Conservation (phyloP, 1,140 invertebrate genomes). For the Lineus longissimus region DNA sequence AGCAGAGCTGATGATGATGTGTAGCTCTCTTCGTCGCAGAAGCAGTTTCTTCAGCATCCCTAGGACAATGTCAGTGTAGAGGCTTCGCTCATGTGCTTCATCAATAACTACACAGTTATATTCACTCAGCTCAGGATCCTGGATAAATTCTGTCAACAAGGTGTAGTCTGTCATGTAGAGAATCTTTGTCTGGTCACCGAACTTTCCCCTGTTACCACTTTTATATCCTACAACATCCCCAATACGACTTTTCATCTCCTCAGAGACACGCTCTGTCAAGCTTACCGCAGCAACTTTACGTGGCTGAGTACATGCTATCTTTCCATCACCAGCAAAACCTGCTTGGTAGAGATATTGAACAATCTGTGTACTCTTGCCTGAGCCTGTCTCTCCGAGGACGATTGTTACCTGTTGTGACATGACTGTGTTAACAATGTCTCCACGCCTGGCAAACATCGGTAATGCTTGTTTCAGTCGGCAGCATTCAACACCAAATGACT, state of each 20-base stretch:
- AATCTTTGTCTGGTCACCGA: slow-evolving; percentile 64
- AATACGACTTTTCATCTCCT: slow-evolving; percentile 34
- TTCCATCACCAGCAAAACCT: slow-evolving; percentile 60
- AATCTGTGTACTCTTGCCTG: slow-evolving; percentile 65
- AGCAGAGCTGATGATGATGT: slow-evolving; percentile 48
- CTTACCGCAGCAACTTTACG: slow-evolving; percentile 46
- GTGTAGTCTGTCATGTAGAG: slow-evolving; percentile 99
- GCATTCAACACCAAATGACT: too few species aligned
- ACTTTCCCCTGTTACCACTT: slow-evolving; percentile 69
- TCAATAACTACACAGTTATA: slow-evolving; percentile 89
- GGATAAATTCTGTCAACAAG: slow-evolving; percentile 90
- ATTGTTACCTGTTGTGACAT: slow-evolving; percentile 58
- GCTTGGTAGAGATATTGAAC: slow-evolving; percentile 41
- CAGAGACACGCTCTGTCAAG: slow-evolving; percentile 40
- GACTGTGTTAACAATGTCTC: slow-evolving; percentile 33
- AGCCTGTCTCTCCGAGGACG: slow-evolving; percentile 93
- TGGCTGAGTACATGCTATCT: slow-evolving; percentile 64
- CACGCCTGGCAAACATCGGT: slow-evolving; percentile 41
- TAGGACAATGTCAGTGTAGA: slow-evolving; percentile 90
- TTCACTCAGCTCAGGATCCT: slow-evolving; percentile 45
- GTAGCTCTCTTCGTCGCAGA: slow-evolving; percentile 29
- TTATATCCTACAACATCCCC: slow-evolving; percentile 51
- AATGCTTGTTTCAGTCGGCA: slow-evolving; percentile 26
- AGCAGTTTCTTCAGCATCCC: slow-evolving; percentile 67
- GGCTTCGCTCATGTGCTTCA: slow-evolving; percentile 94